Percentiles rank a stretch among this genome's conserved stretches.
These are phyloP conservation scores for Meloidogyne exigua DNA, from an alignment of 1,140 invertebrate genomes.

Conservation along the genomic window DNA sequence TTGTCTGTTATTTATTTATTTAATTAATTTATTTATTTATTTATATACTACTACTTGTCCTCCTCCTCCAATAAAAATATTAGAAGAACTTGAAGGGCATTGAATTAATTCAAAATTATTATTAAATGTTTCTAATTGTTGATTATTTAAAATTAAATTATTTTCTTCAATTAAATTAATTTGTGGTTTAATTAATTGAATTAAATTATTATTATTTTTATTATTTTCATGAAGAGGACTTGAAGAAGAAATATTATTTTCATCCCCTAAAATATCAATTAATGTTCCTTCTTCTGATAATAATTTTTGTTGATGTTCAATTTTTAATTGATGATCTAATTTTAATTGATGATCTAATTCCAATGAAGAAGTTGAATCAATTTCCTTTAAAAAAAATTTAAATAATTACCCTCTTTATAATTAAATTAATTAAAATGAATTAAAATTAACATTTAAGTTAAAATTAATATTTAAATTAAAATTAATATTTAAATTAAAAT, in stretches of 20 bases:
- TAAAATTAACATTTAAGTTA: no score
- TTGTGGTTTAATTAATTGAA: background rate
- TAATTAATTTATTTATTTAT: no score
- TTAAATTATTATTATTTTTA: background rate
- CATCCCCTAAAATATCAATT: background rate
- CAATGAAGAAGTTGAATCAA: background rate
- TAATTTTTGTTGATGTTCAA: background rate
- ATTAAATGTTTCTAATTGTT: background rate
- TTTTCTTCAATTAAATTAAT: background rate
- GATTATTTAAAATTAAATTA: background rate
- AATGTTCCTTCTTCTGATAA: background rate
- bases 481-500: no score
- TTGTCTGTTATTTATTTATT: background rate
- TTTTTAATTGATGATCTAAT: background rate
- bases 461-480: no score
- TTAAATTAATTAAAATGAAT: no score
- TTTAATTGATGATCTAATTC: background rate
- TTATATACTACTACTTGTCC: background rate
- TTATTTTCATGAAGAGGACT: background rate
- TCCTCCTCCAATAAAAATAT: background rate
- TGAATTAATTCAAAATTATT: background rate
- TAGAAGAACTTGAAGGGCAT: constrained; percentile 1
- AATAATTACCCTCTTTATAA: no score
- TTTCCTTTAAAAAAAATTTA: no score
- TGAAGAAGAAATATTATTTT: background rate